Evolutionary conservation across 2,113 vertebrate genomes (phyloP), one percentile per base, ranked within the genome.

Genomic region (Pampusana beccarii): DNA sequence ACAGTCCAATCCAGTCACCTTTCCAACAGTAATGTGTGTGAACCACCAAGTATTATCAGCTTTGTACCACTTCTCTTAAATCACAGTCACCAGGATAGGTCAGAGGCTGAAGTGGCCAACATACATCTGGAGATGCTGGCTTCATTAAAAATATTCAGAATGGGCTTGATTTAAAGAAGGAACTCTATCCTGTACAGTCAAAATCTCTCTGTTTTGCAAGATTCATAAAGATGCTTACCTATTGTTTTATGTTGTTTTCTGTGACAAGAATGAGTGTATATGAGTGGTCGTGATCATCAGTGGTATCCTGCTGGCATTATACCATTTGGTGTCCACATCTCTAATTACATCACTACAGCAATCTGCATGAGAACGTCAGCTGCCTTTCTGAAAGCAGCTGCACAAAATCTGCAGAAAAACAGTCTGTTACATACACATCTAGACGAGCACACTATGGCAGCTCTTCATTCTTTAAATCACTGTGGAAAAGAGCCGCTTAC

Each of bases 391-490:
- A 92, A 82, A 91, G 48, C 34, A 87, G 46, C 24, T 91, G 69
- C 60, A 38, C 14, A 65, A 57, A 80, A 73, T 84, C 40, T 73
- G 34, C n/a, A 48, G 64, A 33, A 69, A 91, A 70, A 44, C 8
- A 6, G 11, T 28, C 15, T 64, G 24, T 61, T 80, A 14, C 1
- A 0, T 75, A 13, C 9, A 4, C 44, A 58, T 72, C 18, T 61
- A 57, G 38, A 44, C 15, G 77, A 46, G 26, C 25, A 48, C n/a
- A 21, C 36, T 40, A 1, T 0, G 1, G 12, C 38, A 72, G 13
- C 26, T 48, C 31, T 34, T 51, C 1, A 0, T 65, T 34, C 20
- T 80, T 88, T 80, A 62, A 77, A 78, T 44, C 0, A 0, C 31
- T 10, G 2, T 65, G 40, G 58, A 44, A 84, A 50, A 44, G 20